Base-by-base conservation (phyloP, 1,140 invertebrate genomes). In the Drosophila nigrodunni region DNA sequence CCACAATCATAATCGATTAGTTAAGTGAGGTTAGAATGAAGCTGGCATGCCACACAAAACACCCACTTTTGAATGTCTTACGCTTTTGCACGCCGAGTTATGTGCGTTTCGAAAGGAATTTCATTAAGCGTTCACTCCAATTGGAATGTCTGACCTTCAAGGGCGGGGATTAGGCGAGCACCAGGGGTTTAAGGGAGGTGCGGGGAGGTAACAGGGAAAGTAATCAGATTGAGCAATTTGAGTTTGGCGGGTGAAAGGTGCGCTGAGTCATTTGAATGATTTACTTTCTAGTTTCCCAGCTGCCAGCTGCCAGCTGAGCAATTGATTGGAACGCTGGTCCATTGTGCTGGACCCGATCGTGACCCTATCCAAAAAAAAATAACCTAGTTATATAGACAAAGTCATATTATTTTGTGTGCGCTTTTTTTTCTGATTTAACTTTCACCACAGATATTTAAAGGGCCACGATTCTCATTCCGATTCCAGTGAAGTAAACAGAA, bases 81-180 rank as follows among this genome's bases (percentile, higher is more conserved):
- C 11, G 50, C 25, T 5, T 43, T 43, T 11, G 41, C 41, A 58
- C 61, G 37, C 39, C n/a, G 8, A 58, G 25, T 58, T 43, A 58
- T 60, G 55, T 25, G 21, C 3, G 25, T 30, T 30, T 30, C 6
- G 25, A 30, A 30, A 39, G 25, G 54, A 50, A 73, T 73, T 73
- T 62, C 47, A 70, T 70, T 70, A 54, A 18, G 61, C 39, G 11
- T 68, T 68, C 15, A 59, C 43, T 59, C 37, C 18, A 39, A 18
- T n/a, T 34, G 70, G 54, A 73, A 72, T 72, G 62, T 50, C 25
- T 73, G 70, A 73, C 70, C 70, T 73, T 73, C 35, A 21, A 1
- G 52, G 10, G 34, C 46, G 21, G 50, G 55, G 54, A 30, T 30
- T 5, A 30, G 25, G 25, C 0, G 25, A 6, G 15, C 34, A 35